Percentiles rank a stretch among this genome's conserved stretches.
These are phyloP conservation scores for Sebastes melanostomus DNA, from an alignment of 2,797 vertebrate species.

Conservation along the genomic window DNA sequence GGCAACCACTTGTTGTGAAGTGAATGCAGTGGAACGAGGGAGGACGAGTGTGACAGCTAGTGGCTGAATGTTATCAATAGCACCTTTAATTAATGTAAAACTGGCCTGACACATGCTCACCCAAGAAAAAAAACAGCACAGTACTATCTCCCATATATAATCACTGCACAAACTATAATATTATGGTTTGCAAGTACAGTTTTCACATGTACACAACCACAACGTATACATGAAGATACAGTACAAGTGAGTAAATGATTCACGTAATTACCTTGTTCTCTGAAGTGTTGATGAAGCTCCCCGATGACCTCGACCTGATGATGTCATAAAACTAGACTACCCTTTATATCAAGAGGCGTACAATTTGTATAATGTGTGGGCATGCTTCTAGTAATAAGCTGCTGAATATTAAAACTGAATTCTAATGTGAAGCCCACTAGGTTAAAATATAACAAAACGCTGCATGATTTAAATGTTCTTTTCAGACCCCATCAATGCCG, in stretches of 20 bases:
- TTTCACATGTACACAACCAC: not conserved
- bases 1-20: too few relatives aligned
- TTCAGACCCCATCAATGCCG: constrained; percentile 5
- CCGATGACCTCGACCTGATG: not conserved
- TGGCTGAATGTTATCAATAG: too few relatives aligned
- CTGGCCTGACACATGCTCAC: not conserved
- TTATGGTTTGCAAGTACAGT: not conserved
- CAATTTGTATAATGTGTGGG: constrained; percentile 9
- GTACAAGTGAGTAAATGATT: not conserved
- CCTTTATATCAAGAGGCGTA: not conserved
- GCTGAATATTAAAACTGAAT: constrained; percentile 22
- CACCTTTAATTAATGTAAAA: not conserved
- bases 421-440: not conserved
- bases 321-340: not conserved
- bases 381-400: not conserved
- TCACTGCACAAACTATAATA: not conserved
- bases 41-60: too few relatives aligned
- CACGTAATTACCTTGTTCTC: not conserved
- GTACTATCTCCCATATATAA: not conserved
- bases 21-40: too few relatives aligned
- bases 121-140: not conserved
- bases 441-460: not conserved
- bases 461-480: constrained; percentile 15
- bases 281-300: not conserved
- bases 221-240: not conserved